These are phyloP conservation scores for Zosterops lateralis DNA, from an alignment of 2,113 vertebrate genomes.

Conservation along the genomic window DNA sequence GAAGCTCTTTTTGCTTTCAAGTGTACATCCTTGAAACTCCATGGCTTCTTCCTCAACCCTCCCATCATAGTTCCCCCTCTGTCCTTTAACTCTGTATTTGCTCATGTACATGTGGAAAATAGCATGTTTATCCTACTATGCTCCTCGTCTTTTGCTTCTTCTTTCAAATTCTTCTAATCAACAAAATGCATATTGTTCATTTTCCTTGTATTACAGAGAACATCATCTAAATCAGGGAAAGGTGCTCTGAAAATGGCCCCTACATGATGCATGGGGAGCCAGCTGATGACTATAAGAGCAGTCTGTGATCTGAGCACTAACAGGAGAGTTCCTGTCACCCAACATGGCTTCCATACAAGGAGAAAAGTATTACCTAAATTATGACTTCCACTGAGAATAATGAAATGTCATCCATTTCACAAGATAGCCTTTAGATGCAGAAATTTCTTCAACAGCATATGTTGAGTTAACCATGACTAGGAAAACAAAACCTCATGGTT, in stretches of 20 bases:
- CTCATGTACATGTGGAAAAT: fast-evolving
- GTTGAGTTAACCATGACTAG: not conserved
- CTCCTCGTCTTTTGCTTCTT: not conserved
- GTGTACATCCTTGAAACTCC: not conserved
- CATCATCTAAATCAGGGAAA: not conserved
- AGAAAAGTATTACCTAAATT: not conserved
- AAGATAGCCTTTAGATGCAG: not conserved
- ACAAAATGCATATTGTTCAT: not conserved
- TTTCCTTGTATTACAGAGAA: not conserved
- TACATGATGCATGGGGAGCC: not conserved
- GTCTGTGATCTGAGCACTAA: not conserved
- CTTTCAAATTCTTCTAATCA: not conserved
- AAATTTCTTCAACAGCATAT: not conserved
- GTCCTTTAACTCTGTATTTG: not conserved
- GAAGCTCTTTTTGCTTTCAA: not conserved
- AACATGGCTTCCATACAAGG: not conserved
- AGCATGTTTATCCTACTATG: not conserved
- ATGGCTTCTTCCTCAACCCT: not conserved
- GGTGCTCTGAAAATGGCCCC: not conserved
- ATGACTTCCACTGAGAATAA: not conserved
- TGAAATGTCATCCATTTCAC: not conserved
- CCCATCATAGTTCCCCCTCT: not conserved
- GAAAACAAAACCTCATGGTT: not conserved
- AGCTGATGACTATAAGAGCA: not conserved
- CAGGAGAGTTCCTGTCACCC: not conserved